These are phyloP conservation scores for Amphipoea oculea DNA, from an alignment of 2,888 invertebrate genomes.

Conservation along the genomic window DNA sequence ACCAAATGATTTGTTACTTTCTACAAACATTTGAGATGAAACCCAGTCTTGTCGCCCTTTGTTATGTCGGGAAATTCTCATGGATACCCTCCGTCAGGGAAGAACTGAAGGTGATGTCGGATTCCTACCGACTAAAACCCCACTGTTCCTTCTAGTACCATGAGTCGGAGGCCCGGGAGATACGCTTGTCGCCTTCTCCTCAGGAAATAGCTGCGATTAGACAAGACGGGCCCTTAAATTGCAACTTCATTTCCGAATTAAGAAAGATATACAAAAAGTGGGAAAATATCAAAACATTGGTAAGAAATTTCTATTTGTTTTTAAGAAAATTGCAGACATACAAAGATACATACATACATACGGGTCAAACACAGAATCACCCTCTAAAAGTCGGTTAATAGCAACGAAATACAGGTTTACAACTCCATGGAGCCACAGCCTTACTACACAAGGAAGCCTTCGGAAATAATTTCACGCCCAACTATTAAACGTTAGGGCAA, in stretches of 20 bases:
- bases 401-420: not conserved
- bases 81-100: too few relatives aligned
- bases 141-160: too few relatives aligned
- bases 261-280: not conserved
- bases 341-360: not conserved
- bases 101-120: too few relatives aligned
- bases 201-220: not conserved
- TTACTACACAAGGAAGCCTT: slow-evolving; percentile 17
- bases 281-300: not conserved
- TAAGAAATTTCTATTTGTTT: too few relatives aligned
- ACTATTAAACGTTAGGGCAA: slow-evolving; percentile 55
- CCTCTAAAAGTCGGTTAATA: not conserved
- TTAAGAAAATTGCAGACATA: not conserved
- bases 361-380: not conserved
- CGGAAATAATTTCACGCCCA: slow-evolving; percentile 54
- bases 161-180: too few relatives aligned
- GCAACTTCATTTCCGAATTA: not conserved
- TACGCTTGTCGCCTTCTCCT: too few relatives aligned
- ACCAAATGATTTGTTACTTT: not conserved
- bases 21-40: not conserved
- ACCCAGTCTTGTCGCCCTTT: not conserved
- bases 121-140: too few relatives aligned
- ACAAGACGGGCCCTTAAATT: too few relatives aligned
- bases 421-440: slow-evolving; percentile 26
- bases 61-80: too few relatives aligned